These are phyloP conservation scores for Dicranocentrus wangi DNA, from an alignment of 2,888 invertebrate species.

Conservation along the genomic window DNA sequence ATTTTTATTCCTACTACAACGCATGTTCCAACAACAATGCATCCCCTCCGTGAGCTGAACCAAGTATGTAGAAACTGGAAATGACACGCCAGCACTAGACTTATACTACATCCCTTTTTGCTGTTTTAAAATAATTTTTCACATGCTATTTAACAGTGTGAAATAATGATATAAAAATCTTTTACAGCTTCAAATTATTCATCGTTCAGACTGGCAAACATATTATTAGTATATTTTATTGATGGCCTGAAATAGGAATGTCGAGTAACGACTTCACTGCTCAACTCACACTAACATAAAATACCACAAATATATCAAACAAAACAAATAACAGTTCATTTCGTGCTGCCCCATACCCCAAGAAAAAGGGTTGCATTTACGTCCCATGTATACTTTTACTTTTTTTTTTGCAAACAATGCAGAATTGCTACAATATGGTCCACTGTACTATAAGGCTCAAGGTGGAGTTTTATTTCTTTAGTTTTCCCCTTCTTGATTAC, in stretches of 20 bases:
- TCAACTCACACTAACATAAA: constrained; percentile 13
- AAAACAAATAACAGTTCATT: constrained; percentile 48
- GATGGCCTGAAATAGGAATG: constrained; percentile 55
- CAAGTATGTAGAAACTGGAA: no score
- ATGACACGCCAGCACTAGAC: no score
- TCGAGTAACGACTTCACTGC: constrained; percentile 37
- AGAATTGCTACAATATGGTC: background rate
- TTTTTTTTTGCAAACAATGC: constrained; percentile 53
- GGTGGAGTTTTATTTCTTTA: constrained; percentile 41
- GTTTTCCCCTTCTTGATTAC: constrained; percentile 61
- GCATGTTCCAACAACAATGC: no score
- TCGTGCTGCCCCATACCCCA: constrained; percentile 53
- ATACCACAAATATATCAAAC: constrained; percentile 40
- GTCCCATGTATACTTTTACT: background rate
- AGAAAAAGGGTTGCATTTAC: constrained; percentile 16
- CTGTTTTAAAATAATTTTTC: no score
- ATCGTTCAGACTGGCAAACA: constrained; percentile 56
- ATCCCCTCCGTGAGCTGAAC: no score
- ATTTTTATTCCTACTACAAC: no score
- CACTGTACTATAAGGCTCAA: constrained; percentile 12
- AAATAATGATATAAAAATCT: constrained; percentile 70
- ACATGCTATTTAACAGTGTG: no score
- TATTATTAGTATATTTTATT: constrained; percentile 42
- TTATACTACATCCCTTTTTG: no score
- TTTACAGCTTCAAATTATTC: constrained; percentile 70